These are phyloP conservation scores for Myiozetetes cayanensis DNA, from an alignment of 2,113 vertebrate species.

Conservation along the genomic window DNA sequence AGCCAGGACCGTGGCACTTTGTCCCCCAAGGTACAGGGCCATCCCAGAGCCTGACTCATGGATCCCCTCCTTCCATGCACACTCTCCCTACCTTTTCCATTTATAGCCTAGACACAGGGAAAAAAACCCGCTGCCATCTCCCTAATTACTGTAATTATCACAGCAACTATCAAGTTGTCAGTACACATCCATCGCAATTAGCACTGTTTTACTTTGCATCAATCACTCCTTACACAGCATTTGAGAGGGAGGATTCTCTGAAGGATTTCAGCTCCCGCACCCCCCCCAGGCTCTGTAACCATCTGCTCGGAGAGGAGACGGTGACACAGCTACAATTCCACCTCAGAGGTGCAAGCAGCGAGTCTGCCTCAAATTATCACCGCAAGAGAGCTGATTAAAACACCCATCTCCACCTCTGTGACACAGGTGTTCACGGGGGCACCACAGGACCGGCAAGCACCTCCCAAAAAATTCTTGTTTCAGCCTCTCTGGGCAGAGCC, in stretches of 20 bases:
- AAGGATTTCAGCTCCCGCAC: slow-evolving; percentile 7
- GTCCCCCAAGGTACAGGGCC: background rate
- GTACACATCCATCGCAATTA: slow-evolving; percentile 65
- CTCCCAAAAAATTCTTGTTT: background rate
- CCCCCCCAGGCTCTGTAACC: background rate
- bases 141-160: slow-evolving; percentile 64
- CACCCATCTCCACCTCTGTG: background rate
- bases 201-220: slow-evolving; percentile 61
- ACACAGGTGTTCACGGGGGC: background rate
- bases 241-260: slow-evolving; percentile 1
- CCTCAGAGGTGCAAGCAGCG: background rate
- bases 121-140: background rate
- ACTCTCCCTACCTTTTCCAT: slow-evolving; percentile 15
- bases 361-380: background rate
- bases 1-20: background rate
- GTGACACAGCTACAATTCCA: background rate
- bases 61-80: background rate
- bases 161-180: slow-evolving; percentile 67
- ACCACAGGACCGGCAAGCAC: background rate
- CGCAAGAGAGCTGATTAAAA: background rate
- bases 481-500: background rate
- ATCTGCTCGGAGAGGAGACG: slow-evolving; percentile 7
- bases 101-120: slow-evolving; percentile 14
- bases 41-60: background rate
- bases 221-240: slow-evolving; percentile 41